A percentile compares a stretch with the other conserved stretches of the same genome.
Evolutionary conservation across 2,113 vertebrate species (phyloP).

Genomic region (Notiomystis cincta): DNA sequence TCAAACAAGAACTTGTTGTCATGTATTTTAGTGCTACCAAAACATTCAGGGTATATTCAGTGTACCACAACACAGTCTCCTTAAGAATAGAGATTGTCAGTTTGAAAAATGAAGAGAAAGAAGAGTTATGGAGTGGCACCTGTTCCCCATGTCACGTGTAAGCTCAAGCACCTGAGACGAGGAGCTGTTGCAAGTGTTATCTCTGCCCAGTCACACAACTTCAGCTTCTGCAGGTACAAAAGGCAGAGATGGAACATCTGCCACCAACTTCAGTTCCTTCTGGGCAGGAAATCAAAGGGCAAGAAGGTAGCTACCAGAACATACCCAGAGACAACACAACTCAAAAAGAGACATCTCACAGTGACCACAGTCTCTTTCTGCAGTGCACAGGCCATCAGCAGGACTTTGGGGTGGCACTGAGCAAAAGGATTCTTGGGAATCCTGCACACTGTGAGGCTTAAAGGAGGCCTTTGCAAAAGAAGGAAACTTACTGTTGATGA

Average conservation of each 20-base stretch:
- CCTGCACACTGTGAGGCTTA: background rate
- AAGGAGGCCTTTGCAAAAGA: background rate
- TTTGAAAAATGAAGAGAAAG: background rate
- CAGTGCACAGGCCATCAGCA: background rate
- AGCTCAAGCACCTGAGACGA: background rate
- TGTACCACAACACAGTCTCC: background rate
- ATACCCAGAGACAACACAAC: background rate
- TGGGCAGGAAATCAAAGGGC: background rate
- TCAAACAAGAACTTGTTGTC: background rate
- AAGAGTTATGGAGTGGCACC: background rate
- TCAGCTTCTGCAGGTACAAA: background rate
- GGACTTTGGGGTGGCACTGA: background rate
- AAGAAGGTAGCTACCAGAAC: background rate
- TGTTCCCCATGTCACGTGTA: accelerated
- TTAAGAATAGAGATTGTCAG: background rate
- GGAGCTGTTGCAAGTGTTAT: background rate
- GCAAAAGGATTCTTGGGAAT: background rate
- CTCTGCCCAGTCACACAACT: background rate
- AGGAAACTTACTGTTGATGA: background rate
- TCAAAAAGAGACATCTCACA: background rate
- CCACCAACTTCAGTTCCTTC: background rate
- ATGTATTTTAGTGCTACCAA: background rate
- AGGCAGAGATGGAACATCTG: background rate
- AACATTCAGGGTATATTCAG: background rate
- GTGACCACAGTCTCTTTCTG: background rate